Evolutionary conservation across 2,797 vertebrate genomes (phyloP), one percentile per base, ranked within the genome.

Genomic region (Oreochromis grahami): DNA sequence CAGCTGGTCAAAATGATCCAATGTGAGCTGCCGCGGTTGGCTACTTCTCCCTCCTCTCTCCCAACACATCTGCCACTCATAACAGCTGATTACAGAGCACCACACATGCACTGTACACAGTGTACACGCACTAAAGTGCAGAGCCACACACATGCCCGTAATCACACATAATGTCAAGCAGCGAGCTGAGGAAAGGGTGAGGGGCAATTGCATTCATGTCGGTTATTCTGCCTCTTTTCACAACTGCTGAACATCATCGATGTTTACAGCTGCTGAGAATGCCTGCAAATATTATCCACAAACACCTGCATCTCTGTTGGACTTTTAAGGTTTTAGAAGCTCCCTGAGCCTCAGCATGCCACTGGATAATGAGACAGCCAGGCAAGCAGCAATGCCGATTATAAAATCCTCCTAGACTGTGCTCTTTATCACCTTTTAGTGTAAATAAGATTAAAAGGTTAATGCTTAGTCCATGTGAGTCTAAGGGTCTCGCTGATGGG

Each of bases 391-490:
- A 4, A 11, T 48, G 60, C 88, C 84, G 88, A 91, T 91, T 80
- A 80, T 82, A 86, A 65, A 82, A 89, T 76, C 82, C 79, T 84
- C 65, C 70, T 79, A 9, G 8, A 76, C 77, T 78, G 68, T 52
- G 78, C 84, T 45, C 83, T 85, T 89, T 51, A 86, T 85, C 89
- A 89, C 76, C 90, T 88, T 90, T 88, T 77, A 86, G 91, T 53
- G 77, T 45, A 86, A 93, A 94, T 88, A 78, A 86, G 94, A 94
- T 92, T 93, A 93, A 84, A 87, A 91, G 81, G 85, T 89, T 93
- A 92, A 93, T 88, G 72, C 89, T 60, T 53, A 2, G 80, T 80
- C 79, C 79, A 45, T 50, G 53, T 72, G 26, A 84, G 13, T 52
- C 76, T 36, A 24, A 5, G 19, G 10, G 41, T 79, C 53, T 82